Conservation (phyloP, 2,797 vertebrate species). For the Gambusia yucatana region DNA sequence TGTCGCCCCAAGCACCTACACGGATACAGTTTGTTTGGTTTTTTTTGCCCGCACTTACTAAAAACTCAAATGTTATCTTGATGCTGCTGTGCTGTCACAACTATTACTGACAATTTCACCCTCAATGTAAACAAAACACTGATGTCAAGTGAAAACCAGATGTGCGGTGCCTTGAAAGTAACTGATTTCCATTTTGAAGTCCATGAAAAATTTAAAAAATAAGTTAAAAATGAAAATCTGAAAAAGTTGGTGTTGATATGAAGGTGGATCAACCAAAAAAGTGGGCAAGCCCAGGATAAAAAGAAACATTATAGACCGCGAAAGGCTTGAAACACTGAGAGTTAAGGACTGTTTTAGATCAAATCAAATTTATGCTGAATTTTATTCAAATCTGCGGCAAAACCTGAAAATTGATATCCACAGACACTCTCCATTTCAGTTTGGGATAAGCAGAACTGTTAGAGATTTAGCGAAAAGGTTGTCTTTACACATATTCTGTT, state of each 20-base stretch:
- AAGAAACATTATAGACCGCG: neutral
- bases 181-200: neutral
- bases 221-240: too few species aligned
- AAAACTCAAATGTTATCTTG: constrained; percentile 16
- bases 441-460: neutral
- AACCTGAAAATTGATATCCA: neutral
- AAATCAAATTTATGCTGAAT: neutral
- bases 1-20: constrained; percentile 49
- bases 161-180: neutral
- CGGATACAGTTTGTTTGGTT: constrained; percentile 20
- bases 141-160: neutral
- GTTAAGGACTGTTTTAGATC: neutral
- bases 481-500: neutral
- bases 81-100: constrained; percentile 16
- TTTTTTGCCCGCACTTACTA: constrained; percentile 28
- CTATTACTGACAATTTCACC: constrained; percentile 5
- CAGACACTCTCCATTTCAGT: neutral
- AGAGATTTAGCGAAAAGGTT: neutral
- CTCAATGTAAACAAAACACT: constrained; percentile 9
- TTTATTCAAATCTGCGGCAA: neutral
- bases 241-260: neutral
- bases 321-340: neutral
- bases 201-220: too few species aligned
- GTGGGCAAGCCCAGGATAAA: neutral
- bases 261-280: neutral